Base-by-base conservation (phyloP, 2,113 vertebrate genomes). In the Psettodes erumei region DNA sequence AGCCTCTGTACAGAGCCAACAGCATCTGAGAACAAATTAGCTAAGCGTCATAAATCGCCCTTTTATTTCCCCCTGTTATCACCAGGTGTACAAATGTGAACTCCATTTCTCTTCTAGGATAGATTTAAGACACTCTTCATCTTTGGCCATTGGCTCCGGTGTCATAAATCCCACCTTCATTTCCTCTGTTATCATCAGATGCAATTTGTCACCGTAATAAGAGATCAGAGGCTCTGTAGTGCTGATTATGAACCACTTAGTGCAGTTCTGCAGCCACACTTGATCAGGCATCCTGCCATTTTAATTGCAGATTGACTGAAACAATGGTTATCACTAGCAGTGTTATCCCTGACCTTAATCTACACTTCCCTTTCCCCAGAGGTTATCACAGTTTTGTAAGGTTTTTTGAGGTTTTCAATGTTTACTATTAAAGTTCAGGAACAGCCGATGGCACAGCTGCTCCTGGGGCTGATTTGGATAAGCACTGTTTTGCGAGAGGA, bases 171-270 rank as follows among this genome's bases (percentile, higher is more conserved):
- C 70, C 72, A 83, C 75, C 81, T 84, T 86, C 63, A 82, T 82
- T 85, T 90, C 79, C 82, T 81, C 61, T 59, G 15, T 73, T 71
- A 80, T 79, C 82, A 71, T 78, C 74, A 68, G 69, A 83, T 58
- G 81, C 84, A 89, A 88, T 90, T 89, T 89, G 84, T 84, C 33
- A 28, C 63, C 62, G 83, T 82, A 79, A 79, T 82, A 84, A 71
- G 74, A 88, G 79, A 87, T 90, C 81, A 82, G 56, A 60, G 79
- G 83, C 84, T 59, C 56, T 88, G 71, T 87, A 76, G 82, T 68
- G 68, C 67, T 81, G 83, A 86, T 84, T 75, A 86, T 77, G 70
- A 86, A 81, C 60, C 79, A 80, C 84, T 89, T 83, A 80, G 65
- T 74, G 72, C 5, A 64, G 71, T 77, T 79, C 58, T 53, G 79